phyloP scores from a whole-genome alignment of 53 echinoderm and acorn worm species.

The Henricia sp. region DNA sequence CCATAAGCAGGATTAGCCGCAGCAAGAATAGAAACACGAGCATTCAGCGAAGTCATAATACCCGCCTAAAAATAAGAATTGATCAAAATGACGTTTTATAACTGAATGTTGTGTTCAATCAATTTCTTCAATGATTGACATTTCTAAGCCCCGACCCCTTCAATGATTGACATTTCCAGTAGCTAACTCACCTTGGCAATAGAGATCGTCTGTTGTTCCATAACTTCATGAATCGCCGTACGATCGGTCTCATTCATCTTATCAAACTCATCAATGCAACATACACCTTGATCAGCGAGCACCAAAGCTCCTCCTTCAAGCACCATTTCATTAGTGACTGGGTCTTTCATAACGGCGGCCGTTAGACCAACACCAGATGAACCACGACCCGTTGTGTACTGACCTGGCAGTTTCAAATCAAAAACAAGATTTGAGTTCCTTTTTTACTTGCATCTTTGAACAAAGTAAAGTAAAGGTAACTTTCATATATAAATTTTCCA shows the following conservation, averaged over 20 bases:
- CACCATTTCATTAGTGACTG: conserved; percentile 95
- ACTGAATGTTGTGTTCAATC: not conserved
- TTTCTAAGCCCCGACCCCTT: not conserved
- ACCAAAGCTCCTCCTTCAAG: conserved; percentile 97
- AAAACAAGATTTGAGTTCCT: too few species aligned
- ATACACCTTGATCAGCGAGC: conserved; percentile 95
- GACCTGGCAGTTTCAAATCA: too few species aligned
- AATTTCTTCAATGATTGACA: not conserved
- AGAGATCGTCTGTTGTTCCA: conserved; percentile 99
- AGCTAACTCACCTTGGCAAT: conserved; percentile 95
- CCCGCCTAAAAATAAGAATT: conserved; percentile 72
- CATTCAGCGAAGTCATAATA: conserved; percentile 98
- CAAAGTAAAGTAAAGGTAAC: too few species aligned
- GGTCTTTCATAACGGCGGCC: conserved; percentile 98
- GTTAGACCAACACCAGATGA: conserved; percentile 98
- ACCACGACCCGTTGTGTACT: conserved; percentile 96
- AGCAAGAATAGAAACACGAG: conserved; percentile 95
- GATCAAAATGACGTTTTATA: not conserved
- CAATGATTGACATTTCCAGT: not conserved
- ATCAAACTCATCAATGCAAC: conserved; percentile 98
- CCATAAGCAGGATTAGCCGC: conserved; percentile 99
- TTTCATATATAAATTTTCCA: too few species aligned
- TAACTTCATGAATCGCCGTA: conserved; percentile 98
- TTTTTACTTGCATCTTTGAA: too few species aligned
- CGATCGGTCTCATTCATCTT: conserved; percentile 96